Evolutionary conservation across 2,797 vertebrate genomes (phyloP), one percentile per base, ranked within the genome.

Genomic region (Leptatherina wallacei): DNA sequence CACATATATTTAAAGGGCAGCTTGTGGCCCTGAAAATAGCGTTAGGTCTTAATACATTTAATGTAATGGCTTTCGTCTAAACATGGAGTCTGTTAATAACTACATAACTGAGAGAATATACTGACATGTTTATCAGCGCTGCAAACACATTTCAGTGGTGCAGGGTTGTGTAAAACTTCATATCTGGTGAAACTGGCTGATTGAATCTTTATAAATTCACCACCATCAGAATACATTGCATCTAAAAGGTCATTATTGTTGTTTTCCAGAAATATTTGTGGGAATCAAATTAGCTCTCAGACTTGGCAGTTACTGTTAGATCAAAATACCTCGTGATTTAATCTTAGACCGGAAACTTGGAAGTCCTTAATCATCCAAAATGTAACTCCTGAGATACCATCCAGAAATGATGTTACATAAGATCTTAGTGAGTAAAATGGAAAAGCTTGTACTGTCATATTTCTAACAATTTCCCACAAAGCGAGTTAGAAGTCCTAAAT

Each of bases 1-100:
- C 40, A 56, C 12, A 56, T 35, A 27, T 24, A 27, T 16, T 64
- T 12, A 64, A 64, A 51, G 42, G 18, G 54, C 18, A 49, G 30
- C 30, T 36, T 12, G 18, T 49, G 42, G 33, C 38, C 27, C 22
- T 40, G 12, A 32, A 52, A 52, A 35, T 22, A 18, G 30, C 38
- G 66, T 61, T 32, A 30, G 38, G 35, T 65, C 35, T 30, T 11
- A 75, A 66, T 27, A 27, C 44, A 20, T 40, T 52, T 62, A 32
- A 1, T 54, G 30, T 58, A 60, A 54, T 61, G 44, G 59, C 33
- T 47, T 60, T 38, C 67, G 52, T 54, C 52, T 44, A 58, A 75
- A 52, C 44, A 36, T 62, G 61, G 59, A 40, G 22, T 57, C 66
- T 51, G 66, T 71, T 68, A 75, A 66, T 54, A 75, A 29, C 20